Base-by-base conservation (phyloP, 1,140 invertebrate species). In the Portunus trituberculatus region DNA sequence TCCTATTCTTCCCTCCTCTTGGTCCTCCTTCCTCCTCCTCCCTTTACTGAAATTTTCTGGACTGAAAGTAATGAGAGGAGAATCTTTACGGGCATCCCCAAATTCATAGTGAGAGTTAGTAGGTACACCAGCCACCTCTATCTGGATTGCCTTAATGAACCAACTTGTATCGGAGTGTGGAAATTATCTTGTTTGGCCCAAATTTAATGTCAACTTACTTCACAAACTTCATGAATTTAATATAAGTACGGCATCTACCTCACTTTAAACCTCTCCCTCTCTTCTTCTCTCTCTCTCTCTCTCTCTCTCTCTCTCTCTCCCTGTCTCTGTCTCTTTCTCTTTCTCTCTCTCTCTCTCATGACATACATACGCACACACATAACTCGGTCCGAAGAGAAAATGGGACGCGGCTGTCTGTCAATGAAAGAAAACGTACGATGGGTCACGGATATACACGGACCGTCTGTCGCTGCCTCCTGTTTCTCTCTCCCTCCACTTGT, bases 401-500 rank as follows among this genome's bases (percentile, higher is more conserved):
- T 76, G 67, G 67, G 67, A 25, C 67, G 16, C 20, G 67, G 67
- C 20, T 76, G 67, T 76, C 67, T 76, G 67, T 76, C 67, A 76
- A 76, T 76, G 67, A 76, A 76, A 76, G 67, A 76, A 76, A 76
- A 76, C 67, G 67, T 76, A 76, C 67, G 67, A 76, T 76, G 12
- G n/a, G 20, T 76, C 67, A 76, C 67, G 67, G 67, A 76, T 76
- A 76, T 76, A 76, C 67, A n/a, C 67, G 4, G 25, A 0, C 67
- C 67, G 67, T 76, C 20, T 76, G 67, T 76, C 20, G 12, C 67
- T 76, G 20, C 25, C 20, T 76, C 67, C 20, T 76, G 20, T 76
- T n/a, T n/a, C 67, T 76, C 67, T n/a, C 67, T 76, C 67, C 20
- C 67, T 76, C 67, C 20, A 12, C 20, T 20, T n/a, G 20, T 76